A percentile compares a stretch with the other conserved stretches of the same genome.
Evolutionary conservation across 2,797 vertebrate genomes (phyloP).

Genomic region (Sebastes aleutianus): DNA sequence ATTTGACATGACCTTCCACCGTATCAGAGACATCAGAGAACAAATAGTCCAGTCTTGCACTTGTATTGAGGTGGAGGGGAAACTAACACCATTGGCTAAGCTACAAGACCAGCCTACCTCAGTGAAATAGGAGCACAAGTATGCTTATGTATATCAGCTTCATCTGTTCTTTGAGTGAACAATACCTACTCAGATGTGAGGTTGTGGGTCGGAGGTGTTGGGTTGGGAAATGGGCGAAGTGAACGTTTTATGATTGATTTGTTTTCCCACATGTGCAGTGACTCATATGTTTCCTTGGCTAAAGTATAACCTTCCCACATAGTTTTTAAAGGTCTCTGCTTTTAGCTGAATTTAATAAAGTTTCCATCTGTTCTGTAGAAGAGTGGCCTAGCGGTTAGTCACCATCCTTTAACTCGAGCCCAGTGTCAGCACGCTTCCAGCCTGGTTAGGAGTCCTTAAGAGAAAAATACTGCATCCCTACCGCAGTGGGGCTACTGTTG

Average conservation of each 20-base stretch:
- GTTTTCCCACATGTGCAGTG: conserved; percentile 3
- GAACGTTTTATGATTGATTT: conserved; percentile 9
- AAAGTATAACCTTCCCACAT: conserved; percentile 1
- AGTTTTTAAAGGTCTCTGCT: conserved; percentile 16
- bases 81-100: conserved; percentile 49
- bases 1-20: conserved; percentile 44
- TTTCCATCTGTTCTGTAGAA: conserved; percentile 24
- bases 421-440: background rate
- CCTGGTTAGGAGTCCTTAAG: background rate
- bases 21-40: conserved; percentile 34
- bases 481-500: background rate
- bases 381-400: background rate
- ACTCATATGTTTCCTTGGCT: conserved; percentile 17
- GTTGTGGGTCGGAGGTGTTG: background rate
- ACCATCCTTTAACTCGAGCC: background rate
- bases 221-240: background rate
- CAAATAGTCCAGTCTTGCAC: conserved; percentile 44
- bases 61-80: conserved; percentile 45
- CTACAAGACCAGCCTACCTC: conserved; percentile 25
- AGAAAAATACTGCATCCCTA: background rate
- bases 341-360: conserved; percentile 3
- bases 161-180: conserved; percentile 4
- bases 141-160: conserved; percentile 44
- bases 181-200: background rate
- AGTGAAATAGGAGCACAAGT: conserved; percentile 60